Conservation (phyloP, 2,113 vertebrate species). For the Ameiurus melas region DNA sequence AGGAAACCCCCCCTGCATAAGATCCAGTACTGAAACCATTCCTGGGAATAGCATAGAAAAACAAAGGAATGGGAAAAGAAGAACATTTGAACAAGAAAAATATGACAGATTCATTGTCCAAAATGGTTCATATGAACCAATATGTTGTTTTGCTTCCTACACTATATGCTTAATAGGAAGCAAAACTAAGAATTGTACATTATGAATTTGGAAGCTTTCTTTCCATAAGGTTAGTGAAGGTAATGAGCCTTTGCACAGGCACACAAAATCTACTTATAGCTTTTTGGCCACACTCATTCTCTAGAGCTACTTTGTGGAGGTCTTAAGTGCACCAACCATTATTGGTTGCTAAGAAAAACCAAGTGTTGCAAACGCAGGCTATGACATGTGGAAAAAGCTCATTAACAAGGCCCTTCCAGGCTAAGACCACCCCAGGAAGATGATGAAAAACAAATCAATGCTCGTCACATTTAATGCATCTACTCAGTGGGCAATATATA, state of each 20-base stretch:
- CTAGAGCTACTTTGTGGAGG: neutral
- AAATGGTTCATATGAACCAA: neutral
- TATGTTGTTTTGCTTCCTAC: neutral
- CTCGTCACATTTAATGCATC: slow-evolving; percentile 40
- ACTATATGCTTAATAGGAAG: neutral
- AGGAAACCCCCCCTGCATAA: slow-evolving; percentile 98
- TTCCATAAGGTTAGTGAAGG: neutral
- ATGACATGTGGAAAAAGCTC: slow-evolving; percentile 1
- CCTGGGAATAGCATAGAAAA: slow-evolving; percentile 68
- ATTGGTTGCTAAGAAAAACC: neutral
- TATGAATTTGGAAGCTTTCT: neutral
- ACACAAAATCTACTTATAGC: neutral
- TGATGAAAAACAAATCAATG: slow-evolving; percentile 46
- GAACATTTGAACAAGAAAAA: neutral
- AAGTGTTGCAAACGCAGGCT: slow-evolving; percentile 20
- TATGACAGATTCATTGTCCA: neutral
- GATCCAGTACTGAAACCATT: slow-evolving; percentile 97
- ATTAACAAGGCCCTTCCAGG: slow-evolving; percentile 35
- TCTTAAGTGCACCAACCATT: slow-evolving; percentile 8
- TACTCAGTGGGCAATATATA: slow-evolving; percentile 9
- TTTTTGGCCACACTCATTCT: neutral
- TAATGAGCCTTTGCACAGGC: neutral
- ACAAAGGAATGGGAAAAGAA: neutral
- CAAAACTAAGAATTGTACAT: neutral
- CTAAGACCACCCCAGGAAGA: slow-evolving; percentile 19